A percentile compares a stretch with the other conserved stretches of the same genome.
These are phyloP conservation scores for Leucoraja erinaceus DNA, from an alignment of 2,113 vertebrate genomes.

Conservation along the genomic window DNA sequence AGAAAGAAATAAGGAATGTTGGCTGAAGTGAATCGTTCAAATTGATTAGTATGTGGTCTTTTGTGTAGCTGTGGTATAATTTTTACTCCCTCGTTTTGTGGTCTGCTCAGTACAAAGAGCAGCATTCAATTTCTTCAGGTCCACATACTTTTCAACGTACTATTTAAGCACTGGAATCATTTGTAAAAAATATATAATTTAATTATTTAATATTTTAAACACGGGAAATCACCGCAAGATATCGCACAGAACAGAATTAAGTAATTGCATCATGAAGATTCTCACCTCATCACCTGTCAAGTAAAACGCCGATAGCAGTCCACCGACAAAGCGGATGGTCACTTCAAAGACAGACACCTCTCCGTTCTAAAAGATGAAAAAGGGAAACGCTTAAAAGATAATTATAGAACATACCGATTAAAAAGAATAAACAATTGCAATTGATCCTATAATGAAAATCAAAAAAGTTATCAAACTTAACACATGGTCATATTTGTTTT, in stretches of 20 bases:
- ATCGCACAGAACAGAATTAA: slow-evolving; percentile 30
- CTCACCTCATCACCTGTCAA: slow-evolving; percentile 86
- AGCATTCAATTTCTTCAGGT: neutral
- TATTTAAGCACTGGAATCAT: neutral
- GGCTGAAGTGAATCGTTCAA: too few relatives aligned
- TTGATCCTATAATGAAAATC: neutral
- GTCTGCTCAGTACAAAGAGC: too few relatives aligned
- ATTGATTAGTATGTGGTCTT: too few relatives aligned
- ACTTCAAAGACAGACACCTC: slow-evolving; percentile 96
- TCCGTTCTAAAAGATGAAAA: slow-evolving; percentile 68
- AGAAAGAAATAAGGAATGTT: too few relatives aligned
- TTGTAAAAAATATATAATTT: neutral
- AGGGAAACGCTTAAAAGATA: neutral
- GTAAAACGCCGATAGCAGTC: slow-evolving; percentile 80
- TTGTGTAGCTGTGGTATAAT: too few relatives aligned
- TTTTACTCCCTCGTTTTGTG: too few relatives aligned
- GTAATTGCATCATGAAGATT: slow-evolving; percentile 50
- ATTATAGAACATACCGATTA: neutral
- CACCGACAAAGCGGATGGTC: slow-evolving; percentile 93
- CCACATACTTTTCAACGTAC: neutral
- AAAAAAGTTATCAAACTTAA: neutral
- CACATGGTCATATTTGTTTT: too few relatives aligned
- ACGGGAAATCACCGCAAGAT: neutral
- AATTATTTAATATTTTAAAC: neutral
- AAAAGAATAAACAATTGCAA: neutral